Evolutionary conservation across 2,888 invertebrate species (phyloP).

Genomic region (Drosophila sordidula): DNA sequence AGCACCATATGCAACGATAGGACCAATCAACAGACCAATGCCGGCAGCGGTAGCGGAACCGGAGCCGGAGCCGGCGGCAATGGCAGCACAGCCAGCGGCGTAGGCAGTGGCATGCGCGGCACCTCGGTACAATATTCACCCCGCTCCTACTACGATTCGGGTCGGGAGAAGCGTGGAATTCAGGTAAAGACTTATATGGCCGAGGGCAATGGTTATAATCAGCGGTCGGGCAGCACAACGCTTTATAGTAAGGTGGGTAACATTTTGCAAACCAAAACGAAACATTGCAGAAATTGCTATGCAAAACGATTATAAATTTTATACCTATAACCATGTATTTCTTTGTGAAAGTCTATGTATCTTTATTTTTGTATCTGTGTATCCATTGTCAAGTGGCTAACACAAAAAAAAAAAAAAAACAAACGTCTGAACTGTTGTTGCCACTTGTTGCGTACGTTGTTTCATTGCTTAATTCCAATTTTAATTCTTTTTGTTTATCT

Average conservation of each 20-base stretch:
- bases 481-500: slow-evolving; percentile 11
- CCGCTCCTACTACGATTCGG: slow-evolving; percentile 84
- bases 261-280: slow-evolving; percentile 70
- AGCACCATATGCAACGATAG: slow-evolving; percentile 85
- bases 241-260: slow-evolving; percentile 96
- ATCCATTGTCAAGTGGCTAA: slow-evolving; percentile 2
- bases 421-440: slow-evolving; percentile 3
- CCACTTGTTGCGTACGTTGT: slow-evolving; percentile 16
- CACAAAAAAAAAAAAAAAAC: not conserved
- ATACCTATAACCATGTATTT: slow-evolving; percentile 51
- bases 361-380: slow-evolving; percentile 13
- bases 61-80: slow-evolving; percentile 73
- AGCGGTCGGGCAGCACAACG: slow-evolving; percentile 89
- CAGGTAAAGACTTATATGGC: slow-evolving; percentile 98
- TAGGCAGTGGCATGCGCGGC: slow-evolving; percentile 71
- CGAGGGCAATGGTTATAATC: slow-evolving; percentile 93
- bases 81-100: slow-evolving; percentile 59
- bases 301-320: slow-evolving; percentile 51
- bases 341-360: slow-evolving; percentile 16
- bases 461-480: slow-evolving; percentile 13
- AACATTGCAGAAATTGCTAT: slow-evolving; percentile 59
- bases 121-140: slow-evolving; percentile 86
- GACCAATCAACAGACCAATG: slow-evolving; percentile 85
- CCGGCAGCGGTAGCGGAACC: slow-evolving; percentile 74
- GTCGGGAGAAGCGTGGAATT: slow-evolving; percentile 89